Conservation (phyloP, 2,888 invertebrate species). For the Pammene aurita region DNA sequence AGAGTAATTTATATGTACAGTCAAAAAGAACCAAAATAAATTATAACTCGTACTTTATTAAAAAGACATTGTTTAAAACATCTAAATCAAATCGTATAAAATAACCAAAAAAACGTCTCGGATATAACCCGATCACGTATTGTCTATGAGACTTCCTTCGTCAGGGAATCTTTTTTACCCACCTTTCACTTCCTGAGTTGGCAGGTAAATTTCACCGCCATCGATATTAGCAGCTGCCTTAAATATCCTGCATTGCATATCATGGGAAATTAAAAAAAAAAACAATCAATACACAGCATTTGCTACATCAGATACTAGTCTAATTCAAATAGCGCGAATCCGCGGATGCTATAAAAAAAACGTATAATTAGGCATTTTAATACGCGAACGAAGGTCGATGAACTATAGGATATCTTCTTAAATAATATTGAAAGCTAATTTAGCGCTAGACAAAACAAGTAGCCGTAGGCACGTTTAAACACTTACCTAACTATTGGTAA, state of each 20-base stretch:
- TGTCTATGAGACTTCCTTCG: slow-evolving; percentile 39
- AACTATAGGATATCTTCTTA: slow-evolving; percentile 45
- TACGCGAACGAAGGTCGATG: slow-evolving; percentile 17
- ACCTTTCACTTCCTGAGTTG: slow-evolving; percentile 45
- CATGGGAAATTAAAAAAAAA: slow-evolving; percentile 20
- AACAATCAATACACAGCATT: not conserved
- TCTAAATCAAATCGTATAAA: slow-evolving; percentile 4
- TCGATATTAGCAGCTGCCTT: slow-evolving; percentile 42
- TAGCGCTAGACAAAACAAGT: slow-evolving; percentile 55
- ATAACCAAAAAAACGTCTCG: slow-evolving; percentile 21
- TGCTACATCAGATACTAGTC: not conserved
- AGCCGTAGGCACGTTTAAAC: slow-evolving; percentile 41
- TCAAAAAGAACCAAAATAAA: too few relatives aligned
- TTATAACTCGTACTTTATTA: too few relatives aligned
- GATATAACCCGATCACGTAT: slow-evolving; percentile 41
- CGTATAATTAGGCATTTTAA: slow-evolving; percentile 9
- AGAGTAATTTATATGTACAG: too few relatives aligned
- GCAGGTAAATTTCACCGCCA: slow-evolving; percentile 44
- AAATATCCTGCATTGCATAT: slow-evolving; percentile 38
- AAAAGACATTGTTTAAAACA: not conserved
- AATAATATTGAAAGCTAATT: slow-evolving; percentile 52
- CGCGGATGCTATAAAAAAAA: slow-evolving; percentile 1
- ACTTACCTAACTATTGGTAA: slow-evolving; percentile 20
- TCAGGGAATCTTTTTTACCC: slow-evolving; percentile 38
- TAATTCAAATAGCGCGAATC: not conserved